phyloP scores from a whole-genome alignment of 2,797 vertebrate species.

The Typhlichthys eigenmanni region DNA sequence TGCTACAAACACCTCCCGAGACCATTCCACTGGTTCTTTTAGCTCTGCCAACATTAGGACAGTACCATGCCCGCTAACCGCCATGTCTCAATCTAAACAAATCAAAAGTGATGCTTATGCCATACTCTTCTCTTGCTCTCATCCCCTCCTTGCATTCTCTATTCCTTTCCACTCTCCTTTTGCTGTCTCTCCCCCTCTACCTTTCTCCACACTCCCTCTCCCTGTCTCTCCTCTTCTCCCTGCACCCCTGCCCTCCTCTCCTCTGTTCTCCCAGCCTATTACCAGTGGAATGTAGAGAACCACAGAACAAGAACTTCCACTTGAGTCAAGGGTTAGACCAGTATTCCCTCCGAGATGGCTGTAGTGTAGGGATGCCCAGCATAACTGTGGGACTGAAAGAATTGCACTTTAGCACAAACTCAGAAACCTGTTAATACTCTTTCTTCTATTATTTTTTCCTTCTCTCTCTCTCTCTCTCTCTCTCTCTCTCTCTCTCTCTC shows the following conservation, averaged over 20 bases:
- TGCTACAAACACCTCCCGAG: not conserved
- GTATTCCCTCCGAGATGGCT: not conserved
- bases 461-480: not conserved
- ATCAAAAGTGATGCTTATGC: not conserved
- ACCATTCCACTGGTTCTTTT: not conserved
- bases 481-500: slow-evolving; percentile 3
- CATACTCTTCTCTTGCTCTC: no score
- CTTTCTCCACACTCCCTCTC: no score
- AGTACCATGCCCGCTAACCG: not conserved
- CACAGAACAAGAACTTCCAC: not conserved
- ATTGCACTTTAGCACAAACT: not conserved
- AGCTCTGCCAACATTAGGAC: not conserved
- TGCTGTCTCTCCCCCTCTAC: no score
- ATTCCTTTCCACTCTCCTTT: no score
- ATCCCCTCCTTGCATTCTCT: no score
- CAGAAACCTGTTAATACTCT: not conserved
- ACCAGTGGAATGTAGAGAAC: not conserved
- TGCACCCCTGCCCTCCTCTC: not conserved
- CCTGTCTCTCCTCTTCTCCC: not conserved
- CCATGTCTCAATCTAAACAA: not conserved
- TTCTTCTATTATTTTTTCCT: not conserved
- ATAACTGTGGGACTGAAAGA: not conserved
- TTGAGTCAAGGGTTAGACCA: not conserved
- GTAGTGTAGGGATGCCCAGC: not conserved
- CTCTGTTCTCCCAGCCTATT: not conserved